Conservation (phyloP, 2,113 vertebrate genomes). For the Oryzias celebensis region DNA sequence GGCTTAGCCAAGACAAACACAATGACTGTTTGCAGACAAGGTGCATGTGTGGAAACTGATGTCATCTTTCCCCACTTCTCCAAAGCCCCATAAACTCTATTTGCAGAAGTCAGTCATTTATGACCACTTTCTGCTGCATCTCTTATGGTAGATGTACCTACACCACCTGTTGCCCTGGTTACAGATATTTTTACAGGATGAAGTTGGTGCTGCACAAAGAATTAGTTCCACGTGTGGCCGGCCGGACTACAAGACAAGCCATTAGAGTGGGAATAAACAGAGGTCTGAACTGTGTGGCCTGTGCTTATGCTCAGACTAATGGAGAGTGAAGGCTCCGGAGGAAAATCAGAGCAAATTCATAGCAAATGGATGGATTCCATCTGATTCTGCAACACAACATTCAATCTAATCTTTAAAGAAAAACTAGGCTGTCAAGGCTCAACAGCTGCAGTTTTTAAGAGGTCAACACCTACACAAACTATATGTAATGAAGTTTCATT, state of each 20-base stretch:
- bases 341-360: slow-evolving; percentile 36
- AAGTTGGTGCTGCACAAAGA: slow-evolving; percentile 17
- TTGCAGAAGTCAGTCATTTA: slow-evolving; percentile 1
- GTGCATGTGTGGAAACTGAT: slow-evolving; percentile 43
- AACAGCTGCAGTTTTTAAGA: slow-evolving; percentile 9
- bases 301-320: slow-evolving; percentile 43
- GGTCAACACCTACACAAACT: neutral
- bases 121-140: slow-evolving; percentile 35
- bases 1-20: slow-evolving; percentile 47
- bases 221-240: slow-evolving; percentile 60
- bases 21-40: slow-evolving; percentile 25
- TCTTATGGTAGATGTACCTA: slow-evolving; percentile 9
- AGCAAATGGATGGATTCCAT: slow-evolving; percentile 42
- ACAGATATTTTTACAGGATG: slow-evolving; percentile 54
- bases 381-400: slow-evolving; percentile 30
- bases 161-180: slow-evolving; percentile 38
- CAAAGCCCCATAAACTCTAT: neutral
- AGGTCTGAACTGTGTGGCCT: slow-evolving; percentile 11
- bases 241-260: slow-evolving; percentile 32
- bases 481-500: neutral
- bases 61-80: slow-evolving; percentile 39
- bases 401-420: slow-evolving; percentile 34
- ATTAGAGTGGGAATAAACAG: slow-evolving; percentile 43
- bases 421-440: neutral
- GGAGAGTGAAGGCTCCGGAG: slow-evolving; percentile 31